phyloP scores from a whole-genome alignment of 2,113 vertebrate genomes.

The Pelodiscus sinensis region DNA sequence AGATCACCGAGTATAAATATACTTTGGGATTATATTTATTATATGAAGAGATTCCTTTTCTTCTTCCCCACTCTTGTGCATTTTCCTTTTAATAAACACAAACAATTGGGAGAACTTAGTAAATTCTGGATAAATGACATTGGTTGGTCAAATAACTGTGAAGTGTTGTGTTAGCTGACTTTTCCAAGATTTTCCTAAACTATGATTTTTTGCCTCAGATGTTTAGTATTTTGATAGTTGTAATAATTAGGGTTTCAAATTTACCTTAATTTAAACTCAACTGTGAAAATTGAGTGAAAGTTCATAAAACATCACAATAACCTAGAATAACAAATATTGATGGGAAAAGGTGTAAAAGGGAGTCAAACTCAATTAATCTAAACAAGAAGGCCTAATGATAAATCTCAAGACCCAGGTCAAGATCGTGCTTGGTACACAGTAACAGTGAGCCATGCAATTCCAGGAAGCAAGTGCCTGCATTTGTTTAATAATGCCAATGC shows the following conservation, averaged over 20 bases:
- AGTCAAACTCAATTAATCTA: background rate
- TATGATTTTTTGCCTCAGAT: background rate
- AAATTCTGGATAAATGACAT: background rate
- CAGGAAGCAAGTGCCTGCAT: background rate
- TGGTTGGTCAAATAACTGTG: background rate
- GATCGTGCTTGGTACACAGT: background rate
- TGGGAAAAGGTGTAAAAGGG: background rate
- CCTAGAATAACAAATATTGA: background rate
- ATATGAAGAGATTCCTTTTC: background rate
- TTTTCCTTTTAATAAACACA: background rate
- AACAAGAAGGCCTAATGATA: background rate
- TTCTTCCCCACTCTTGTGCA: background rate
- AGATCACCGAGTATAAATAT: background rate
- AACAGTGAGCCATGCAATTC: background rate
- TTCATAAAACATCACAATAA: background rate
- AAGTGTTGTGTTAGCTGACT: background rate
- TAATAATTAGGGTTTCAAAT: background rate
- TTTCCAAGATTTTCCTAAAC: background rate
- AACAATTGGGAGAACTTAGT: background rate
- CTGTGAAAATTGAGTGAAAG: background rate
- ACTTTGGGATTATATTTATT: background rate
- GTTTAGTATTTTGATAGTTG: background rate
- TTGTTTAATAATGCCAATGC: background rate
- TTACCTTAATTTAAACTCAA: background rate
- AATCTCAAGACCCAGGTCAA: background rate